phyloP scores from a whole-genome alignment of 2,113 vertebrate genomes.

The Himantopus leucocephalus region DNA sequence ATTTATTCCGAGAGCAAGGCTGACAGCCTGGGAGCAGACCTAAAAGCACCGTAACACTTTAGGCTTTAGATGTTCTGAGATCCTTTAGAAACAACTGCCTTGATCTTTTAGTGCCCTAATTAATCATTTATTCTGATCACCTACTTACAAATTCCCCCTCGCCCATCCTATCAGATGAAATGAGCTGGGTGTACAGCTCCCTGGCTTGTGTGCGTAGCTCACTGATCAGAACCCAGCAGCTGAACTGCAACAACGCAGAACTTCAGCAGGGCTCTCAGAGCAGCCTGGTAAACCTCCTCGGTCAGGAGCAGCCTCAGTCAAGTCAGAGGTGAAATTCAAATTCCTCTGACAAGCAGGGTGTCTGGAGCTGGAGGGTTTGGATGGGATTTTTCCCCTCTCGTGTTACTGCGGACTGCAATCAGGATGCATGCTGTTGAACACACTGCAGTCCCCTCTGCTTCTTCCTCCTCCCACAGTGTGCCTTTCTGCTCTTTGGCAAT shows the following conservation, averaged over 20 bases:
- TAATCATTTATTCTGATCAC: slow-evolving; percentile 46
- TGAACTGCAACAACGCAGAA: background rate
- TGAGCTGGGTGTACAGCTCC: background rate
- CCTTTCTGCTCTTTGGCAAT: background rate
- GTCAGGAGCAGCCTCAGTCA: background rate
- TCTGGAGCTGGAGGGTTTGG: background rate
- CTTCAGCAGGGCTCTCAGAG: background rate
- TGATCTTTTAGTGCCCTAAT: slow-evolving; percentile 59
- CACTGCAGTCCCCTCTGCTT: background rate
- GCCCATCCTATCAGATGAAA: background rate
- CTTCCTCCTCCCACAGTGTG: background rate
- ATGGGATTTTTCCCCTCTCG: background rate
- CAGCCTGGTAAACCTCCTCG: background rate
- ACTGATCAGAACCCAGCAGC: background rate
- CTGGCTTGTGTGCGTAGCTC: background rate
- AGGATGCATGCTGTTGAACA: background rate
- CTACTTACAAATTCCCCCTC: background rate
- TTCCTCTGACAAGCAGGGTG: background rate
- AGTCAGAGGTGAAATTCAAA: background rate
- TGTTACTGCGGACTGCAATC: background rate
- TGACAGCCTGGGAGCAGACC: slow-evolving; percentile 2
- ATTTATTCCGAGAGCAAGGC: background rate
- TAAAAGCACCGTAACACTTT: background rate
- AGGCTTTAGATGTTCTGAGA: slow-evolving; percentile 14
- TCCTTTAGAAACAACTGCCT: background rate